Conservation (phyloP, 1,140 invertebrate genomes). For the Macrocentrus cingulum region DNA sequence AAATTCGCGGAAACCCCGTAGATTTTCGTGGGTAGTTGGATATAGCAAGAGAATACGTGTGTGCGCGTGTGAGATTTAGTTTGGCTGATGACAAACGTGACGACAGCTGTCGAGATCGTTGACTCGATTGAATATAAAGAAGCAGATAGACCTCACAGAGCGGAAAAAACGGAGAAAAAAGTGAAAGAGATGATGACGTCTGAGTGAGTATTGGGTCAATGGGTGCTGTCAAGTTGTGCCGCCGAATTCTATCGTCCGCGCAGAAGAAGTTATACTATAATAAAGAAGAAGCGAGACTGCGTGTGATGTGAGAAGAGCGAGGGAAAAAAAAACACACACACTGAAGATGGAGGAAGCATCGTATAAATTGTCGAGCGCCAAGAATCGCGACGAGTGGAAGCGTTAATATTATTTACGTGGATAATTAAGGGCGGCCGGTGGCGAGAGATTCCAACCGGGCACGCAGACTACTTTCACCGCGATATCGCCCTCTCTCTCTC, state of each 20-base stretch:
- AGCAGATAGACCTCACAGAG: not conserved
- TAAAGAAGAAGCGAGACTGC: no score
- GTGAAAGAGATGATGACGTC: not conserved
- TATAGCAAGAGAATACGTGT: no score
- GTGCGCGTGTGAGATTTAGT: constrained; percentile 1
- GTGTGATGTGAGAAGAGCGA: not conserved
- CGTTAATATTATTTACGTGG: constrained; percentile 19
- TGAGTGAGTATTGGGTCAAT: constrained; percentile 10
- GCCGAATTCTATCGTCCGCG: not conserved
- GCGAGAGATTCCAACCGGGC: constrained; percentile 6
- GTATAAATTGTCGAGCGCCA: constrained; percentile 6
- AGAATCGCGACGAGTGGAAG: constrained; percentile 16
- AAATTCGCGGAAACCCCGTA: no score
- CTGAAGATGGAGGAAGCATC: constrained; percentile 7
- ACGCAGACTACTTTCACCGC: not conserved
- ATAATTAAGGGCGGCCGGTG: constrained; percentile 17
- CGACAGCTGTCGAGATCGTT: not conserved
- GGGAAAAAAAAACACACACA: not conserved
- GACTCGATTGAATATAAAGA: constrained; percentile 2
- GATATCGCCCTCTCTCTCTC: not conserved
- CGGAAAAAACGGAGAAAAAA: constrained; percentile 21
- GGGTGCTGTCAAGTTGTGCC: not conserved
- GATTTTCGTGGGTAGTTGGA: no score
- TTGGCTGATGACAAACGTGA: not conserved
- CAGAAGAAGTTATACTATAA: not conserved